Evolutionary conservation across 2,888 invertebrate species (phyloP).

Genomic region (Eupeodes luniger): DNA sequence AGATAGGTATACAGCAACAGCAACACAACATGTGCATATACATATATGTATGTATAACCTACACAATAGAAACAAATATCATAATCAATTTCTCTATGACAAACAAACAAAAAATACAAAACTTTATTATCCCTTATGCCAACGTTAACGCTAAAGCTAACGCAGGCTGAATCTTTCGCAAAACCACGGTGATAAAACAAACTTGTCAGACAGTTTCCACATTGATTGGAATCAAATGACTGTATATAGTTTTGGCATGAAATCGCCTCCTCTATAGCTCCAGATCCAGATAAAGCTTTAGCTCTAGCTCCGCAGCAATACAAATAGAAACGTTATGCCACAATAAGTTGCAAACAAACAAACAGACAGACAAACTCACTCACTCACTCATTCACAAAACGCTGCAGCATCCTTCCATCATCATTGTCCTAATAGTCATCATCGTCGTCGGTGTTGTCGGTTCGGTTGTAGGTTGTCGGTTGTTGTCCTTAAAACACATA

Average conservation of each 20-base stretch:
- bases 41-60: neutral
- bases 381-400: constrained; percentile 33
- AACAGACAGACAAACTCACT: constrained; percentile 9
- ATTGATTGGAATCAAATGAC: constrained; percentile 75
- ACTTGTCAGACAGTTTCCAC: constrained; percentile 73
- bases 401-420: constrained; percentile 75
- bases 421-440: constrained; percentile 31
- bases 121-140: constrained; percentile 62
- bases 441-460: neutral
- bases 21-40: neutral
- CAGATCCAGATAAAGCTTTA: too few species aligned
- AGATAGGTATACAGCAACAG: too few species aligned
- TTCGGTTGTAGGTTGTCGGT: neutral
- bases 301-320: neutral
- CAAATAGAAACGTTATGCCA: constrained; percentile 39
- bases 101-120: constrained; percentile 40
- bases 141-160: constrained; percentile 32
- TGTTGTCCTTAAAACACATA: constrained; percentile 42
- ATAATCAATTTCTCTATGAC: constrained; percentile 57
- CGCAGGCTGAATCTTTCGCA: constrained; percentile 54
- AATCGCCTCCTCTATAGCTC: neutral
- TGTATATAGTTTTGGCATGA: constrained; percentile 43
- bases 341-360: constrained; percentile 27
- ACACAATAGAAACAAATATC: constrained; percentile 39
- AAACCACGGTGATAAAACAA: constrained; percentile 73